These are phyloP conservation scores for Anguilla anguilla DNA, from an alignment of 2,797 vertebrate species.

Conservation along the genomic window DNA sequence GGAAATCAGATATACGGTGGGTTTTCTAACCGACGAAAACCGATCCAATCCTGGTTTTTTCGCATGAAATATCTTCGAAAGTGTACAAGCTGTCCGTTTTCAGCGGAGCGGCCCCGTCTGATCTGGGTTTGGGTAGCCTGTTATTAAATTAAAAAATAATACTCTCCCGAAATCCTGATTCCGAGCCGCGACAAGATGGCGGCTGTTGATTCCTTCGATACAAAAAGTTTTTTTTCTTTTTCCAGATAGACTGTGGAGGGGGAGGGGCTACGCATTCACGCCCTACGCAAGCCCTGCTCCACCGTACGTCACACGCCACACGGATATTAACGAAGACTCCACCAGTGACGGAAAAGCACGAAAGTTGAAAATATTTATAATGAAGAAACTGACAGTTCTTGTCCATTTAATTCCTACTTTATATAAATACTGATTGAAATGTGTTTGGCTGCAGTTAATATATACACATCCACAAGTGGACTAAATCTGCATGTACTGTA, in stretches of 20 bases:
- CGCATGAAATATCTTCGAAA: constrained; percentile 59
- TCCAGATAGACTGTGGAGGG: constrained; percentile 70
- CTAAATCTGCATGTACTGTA: not conserved
- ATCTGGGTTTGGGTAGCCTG: constrained; percentile 56
- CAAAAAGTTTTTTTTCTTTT: constrained; percentile 74
- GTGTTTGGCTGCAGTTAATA: not conserved
- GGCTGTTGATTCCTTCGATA: constrained; percentile 99
- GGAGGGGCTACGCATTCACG: constrained; percentile 69
- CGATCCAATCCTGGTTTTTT: constrained; percentile 64
- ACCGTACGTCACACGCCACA: constrained; percentile 63
- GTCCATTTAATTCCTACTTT: not conserved
- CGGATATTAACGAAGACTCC: constrained; percentile 55
- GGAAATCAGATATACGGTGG: constrained; percentile 81
- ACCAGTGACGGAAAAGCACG: constrained; percentile 52
- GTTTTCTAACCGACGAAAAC: constrained; percentile 73
- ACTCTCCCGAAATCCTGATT: constrained; percentile 77
- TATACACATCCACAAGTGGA: not conserved
- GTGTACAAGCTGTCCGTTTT: constrained; percentile 55
- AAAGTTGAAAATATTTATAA: constrained; percentile 6
- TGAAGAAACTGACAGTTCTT: not conserved
- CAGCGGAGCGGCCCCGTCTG: constrained; percentile 58
- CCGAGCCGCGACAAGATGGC: constrained; percentile 92
- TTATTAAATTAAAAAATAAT: constrained; percentile 73
- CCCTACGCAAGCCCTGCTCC: constrained; percentile 67
- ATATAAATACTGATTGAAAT: not conserved